Base-by-base conservation (phyloP, 2,113 vertebrate genomes). In the Carassius gibelio region DNA sequence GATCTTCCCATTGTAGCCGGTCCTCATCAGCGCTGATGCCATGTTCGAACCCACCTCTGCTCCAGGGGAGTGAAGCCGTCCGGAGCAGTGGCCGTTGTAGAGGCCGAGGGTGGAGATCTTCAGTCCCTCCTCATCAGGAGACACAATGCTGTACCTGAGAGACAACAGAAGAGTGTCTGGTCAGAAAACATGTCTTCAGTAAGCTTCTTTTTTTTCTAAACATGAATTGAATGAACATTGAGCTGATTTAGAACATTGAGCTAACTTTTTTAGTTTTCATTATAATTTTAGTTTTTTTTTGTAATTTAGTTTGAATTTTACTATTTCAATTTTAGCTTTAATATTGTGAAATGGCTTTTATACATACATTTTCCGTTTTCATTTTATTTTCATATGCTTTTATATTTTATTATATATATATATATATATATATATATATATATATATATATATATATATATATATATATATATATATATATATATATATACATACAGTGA, bases 141-240 rank as follows among this genome's bases (percentile, higher is more conserved):
- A 96, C 88, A 95, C 97, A 0, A 96, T 92, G 92, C 94, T 96
- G 92, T 97, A 97, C 92, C 96, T 97, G 91, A 66, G 57, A 59
- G 36, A 34, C 5, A 83, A 72, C 26, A 76, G 75, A 30, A 66
- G 64, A 34, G 36, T 75, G 59, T 26, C 59, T 66, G 42, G 52
- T 86, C 52, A 64, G n/a, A 64, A 64, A 26, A 13, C 2, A 0
- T n/a, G 13, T 52, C 14, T 55, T 55, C 52, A 30, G 30, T 30
- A 30, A 30, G 15, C 7, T 42, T 42, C 5, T 45, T 9, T 42
- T 52, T 50, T 50, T 13, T 50, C 14, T 50, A 4, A 1, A 55
- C 50, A 14, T 62, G n/a, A 64, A 30, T 62, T 30, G 11, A 14
- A 64, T 30, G n/a, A 5, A 26, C n/a, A 1, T 64, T 64, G 10